A percentile compares a stretch with the other conserved stretches of the same genome.
Conservation (phyloP, 2,888 invertebrate species). For the Caenorhabditis imperialis region DNA sequence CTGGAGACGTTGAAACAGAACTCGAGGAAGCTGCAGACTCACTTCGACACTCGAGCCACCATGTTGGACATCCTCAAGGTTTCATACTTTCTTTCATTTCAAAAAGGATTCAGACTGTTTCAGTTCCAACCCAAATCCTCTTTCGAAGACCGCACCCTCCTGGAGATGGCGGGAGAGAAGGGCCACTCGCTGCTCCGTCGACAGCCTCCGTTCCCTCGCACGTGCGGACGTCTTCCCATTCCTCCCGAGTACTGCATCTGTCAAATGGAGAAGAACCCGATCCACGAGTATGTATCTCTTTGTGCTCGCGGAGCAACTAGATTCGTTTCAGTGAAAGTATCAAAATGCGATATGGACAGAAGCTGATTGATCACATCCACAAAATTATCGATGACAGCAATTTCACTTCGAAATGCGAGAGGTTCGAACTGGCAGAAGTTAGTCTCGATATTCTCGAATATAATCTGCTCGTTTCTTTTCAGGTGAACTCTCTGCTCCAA, state of each 20-base stretch:
- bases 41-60: too few relatives aligned
- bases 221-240: conserved; percentile 20
- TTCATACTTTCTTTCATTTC: too few relatives aligned
- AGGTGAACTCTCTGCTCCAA: too few relatives aligned
- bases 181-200: conserved; percentile 18
- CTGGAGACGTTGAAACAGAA: too few relatives aligned
- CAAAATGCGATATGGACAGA: background rate
- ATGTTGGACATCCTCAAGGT: too few relatives aligned
- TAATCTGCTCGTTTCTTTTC: too few relatives aligned
- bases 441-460: too few relatives aligned
- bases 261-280: conserved; percentile 9
- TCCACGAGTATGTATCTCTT: background rate
- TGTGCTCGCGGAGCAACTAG: too few relatives aligned
- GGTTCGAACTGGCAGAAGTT: too few relatives aligned
- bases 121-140: background rate
- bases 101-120: too few relatives aligned
- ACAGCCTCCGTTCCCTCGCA: conserved; percentile 6
- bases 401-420: background rate
- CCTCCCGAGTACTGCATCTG: conserved; percentile 15
- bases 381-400: background rate
- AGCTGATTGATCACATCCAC: too few relatives aligned
- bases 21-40: too few relatives aligned
- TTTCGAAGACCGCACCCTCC: background rate
- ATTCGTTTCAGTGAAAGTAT: background rate
- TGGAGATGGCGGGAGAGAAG: conserved; percentile 2